These are phyloP conservation scores for Genyomyrus donnyi DNA, from an alignment of 2,113 vertebrate genomes.

Conservation along the genomic window DNA sequence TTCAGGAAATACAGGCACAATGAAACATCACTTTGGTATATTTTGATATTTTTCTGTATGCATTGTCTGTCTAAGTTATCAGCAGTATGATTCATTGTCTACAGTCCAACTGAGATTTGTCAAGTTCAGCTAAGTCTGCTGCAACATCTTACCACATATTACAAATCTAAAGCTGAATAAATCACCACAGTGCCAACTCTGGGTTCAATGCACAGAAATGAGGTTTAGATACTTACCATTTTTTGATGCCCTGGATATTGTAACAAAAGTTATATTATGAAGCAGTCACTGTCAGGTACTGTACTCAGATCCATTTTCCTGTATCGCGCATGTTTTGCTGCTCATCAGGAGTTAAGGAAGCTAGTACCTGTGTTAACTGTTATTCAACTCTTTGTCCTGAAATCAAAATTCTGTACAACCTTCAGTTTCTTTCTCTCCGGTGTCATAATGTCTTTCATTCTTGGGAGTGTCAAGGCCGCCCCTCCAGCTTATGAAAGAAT, in stretches of 20 bases:
- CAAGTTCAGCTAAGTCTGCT: slow-evolving; percentile 37
- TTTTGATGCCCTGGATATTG: not conserved
- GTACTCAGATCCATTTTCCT: not conserved
- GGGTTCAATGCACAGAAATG: not conserved
- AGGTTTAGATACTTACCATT: not conserved
- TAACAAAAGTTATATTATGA: not conserved
- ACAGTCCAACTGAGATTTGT: slow-evolving; percentile 34
- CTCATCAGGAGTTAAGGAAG: not conserved
- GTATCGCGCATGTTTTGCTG: not conserved
- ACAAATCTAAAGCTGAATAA: slow-evolving; percentile 30
- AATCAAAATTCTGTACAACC: not conserved
- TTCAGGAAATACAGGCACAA: not conserved
- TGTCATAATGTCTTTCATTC: not conserved
- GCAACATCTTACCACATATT: slow-evolving; percentile 37
- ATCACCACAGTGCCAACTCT: slow-evolving; percentile 10
- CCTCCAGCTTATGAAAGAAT: not conserved
- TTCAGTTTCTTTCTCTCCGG: not conserved
- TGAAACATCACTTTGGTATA: not conserved
- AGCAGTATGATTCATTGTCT: slow-evolving; percentile 32
- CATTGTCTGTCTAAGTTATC: slow-evolving; percentile 33
- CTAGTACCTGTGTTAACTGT: not conserved
- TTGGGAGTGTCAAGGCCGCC: not conserved
- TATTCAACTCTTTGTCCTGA: not conserved
- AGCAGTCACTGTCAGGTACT: not conserved
- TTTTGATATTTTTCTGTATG: slow-evolving; percentile 14